Conservation (phyloP, 2,888 invertebrate species). For the Aquatica leii region DNA sequence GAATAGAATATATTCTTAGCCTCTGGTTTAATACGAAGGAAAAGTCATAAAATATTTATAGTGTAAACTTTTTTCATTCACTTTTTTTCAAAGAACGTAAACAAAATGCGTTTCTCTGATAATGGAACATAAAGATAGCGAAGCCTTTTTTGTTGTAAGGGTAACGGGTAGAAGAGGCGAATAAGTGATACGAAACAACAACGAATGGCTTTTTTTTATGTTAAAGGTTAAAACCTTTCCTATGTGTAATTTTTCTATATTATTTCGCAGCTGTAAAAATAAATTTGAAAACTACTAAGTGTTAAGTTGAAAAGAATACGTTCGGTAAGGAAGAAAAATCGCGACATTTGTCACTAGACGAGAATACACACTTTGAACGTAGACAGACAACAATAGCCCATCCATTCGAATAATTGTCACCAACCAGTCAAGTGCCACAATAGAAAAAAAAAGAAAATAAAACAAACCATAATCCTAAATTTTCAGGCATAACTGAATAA, state of each 20-base stretch:
- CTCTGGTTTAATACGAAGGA: conserved; percentile 31
- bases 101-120: conserved; percentile 30
- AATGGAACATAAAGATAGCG: conserved; percentile 28
- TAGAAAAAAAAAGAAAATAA: no score
- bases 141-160: conserved; percentile 14
- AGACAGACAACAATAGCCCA: no score
- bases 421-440: no score
- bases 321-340: conserved; percentile 7
- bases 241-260: conserved; percentile 14
- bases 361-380: no score
- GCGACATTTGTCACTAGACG: conserved; percentile 6
- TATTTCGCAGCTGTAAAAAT: not conserved
- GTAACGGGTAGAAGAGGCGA: conserved; percentile 10
- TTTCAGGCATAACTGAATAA: no score
- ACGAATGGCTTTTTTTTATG: conserved; percentile 17
- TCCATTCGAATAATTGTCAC: no score
- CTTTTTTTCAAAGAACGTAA: conserved; percentile 23
- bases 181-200: conserved; percentile 26
- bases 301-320: not conserved
- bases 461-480: no score
- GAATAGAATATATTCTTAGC: conserved; percentile 30
- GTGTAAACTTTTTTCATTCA: conserved; percentile 32
- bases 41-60: conserved; percentile 37
- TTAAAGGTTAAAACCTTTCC: conserved; percentile 16
- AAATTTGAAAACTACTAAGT: conserved; percentile 1